phyloP scores from a whole-genome alignment of 2,113 vertebrate species.

The Percopsis transmontana region DNA sequence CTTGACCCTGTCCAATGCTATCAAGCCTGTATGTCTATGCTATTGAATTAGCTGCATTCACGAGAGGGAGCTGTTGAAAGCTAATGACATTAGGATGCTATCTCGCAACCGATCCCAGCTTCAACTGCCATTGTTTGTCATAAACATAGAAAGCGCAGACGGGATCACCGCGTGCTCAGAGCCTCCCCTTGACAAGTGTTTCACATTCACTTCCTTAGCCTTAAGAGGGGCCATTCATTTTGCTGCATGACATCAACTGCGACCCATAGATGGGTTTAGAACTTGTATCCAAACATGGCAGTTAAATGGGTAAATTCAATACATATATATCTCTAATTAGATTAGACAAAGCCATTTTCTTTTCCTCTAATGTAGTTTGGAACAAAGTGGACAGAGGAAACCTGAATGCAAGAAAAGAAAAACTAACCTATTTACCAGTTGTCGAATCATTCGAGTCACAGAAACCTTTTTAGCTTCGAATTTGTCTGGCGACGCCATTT shows the following conservation, averaged over 20 bases:
- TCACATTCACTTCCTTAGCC: conserved; percentile 50
- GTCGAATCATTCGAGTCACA: no score
- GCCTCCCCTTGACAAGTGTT: conserved; percentile 32
- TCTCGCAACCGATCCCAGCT: conserved; percentile 57
- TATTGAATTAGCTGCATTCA: conserved; percentile 66
- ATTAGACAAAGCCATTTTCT: conserved; percentile 55
- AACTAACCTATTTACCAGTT: no score
- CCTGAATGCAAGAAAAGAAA: conserved; percentile 15
- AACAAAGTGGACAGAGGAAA: conserved; percentile 36
- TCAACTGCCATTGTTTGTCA: conserved; percentile 62
- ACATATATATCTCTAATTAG: conserved; percentile 40
- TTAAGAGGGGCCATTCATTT: conserved; percentile 39
- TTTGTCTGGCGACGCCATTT: no score
- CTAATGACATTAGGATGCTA: conserved; percentile 68
- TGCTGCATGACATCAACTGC: conserved; percentile 24
- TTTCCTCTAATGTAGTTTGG: conserved; percentile 22
- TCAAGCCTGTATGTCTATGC: conserved; percentile 48
- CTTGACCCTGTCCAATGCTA: conserved; percentile 32
- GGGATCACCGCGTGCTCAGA: conserved; percentile 9
- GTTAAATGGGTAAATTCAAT: conserved; percentile 46
- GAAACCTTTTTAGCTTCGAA: neutral
- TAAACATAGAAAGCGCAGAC: conserved; percentile 67
- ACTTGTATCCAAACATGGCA: conserved; percentile 49
- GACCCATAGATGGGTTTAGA: conserved; percentile 21
- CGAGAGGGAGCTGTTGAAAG: conserved; percentile 60